Conservation (phyloP, 2,113 vertebrate genomes). For the Podiceps cristatus region DNA sequence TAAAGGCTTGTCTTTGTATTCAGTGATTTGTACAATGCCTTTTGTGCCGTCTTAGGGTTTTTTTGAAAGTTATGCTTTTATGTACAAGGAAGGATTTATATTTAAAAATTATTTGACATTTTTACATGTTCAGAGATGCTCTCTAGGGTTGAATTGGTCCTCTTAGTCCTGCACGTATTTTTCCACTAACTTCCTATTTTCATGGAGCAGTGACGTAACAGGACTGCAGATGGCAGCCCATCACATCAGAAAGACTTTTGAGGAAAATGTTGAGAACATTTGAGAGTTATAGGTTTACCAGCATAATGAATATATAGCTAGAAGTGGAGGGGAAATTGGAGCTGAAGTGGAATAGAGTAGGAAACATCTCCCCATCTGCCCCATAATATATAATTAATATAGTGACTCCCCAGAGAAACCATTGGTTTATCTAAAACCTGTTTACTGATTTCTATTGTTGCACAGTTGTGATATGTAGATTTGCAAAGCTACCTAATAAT, state of each 20-base stretch:
- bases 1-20: neutral
- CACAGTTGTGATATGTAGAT: neutral
- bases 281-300: neutral
- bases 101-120: neutral
- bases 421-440: neutral
- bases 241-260: neutral
- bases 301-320: neutral
- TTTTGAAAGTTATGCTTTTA: neutral
- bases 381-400: neutral
- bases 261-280: neutral
- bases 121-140: neutral
- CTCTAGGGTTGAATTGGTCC: neutral
- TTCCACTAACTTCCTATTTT: neutral
- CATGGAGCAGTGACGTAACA: neutral
- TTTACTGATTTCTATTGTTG: neutral
- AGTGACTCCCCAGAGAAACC: neutral
- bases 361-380: neutral
- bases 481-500: neutral
- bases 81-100: neutral
- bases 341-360: neutral
- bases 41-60: neutral
- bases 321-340: neutral
- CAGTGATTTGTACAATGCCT: neutral
- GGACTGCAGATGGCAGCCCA: slow-evolving; percentile 68
- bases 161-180: neutral